Conservation (phyloP, 2,113 vertebrate species). For the Zapus hudsonius region DNA sequence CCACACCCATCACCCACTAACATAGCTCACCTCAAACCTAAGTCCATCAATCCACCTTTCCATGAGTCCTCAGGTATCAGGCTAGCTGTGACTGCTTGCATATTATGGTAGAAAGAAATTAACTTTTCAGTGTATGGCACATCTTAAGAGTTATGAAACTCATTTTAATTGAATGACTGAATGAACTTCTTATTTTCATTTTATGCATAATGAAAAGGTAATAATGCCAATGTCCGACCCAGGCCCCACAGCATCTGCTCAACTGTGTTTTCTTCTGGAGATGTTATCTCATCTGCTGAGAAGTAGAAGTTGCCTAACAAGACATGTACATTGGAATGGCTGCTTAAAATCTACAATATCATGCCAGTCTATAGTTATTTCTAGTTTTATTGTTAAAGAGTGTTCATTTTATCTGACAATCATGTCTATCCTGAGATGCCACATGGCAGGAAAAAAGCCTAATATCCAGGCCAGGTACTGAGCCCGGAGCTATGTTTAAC, state of each 20-base stretch:
- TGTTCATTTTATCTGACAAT: not conserved
- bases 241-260: not conserved
- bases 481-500: slow-evolving; percentile 15
- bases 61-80: not conserved
- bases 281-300: slow-evolving; percentile 40
- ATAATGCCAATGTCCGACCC: not conserved
- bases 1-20: too few relatives aligned
- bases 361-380: not conserved
- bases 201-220: not conserved
- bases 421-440: not conserved
- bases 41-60: not conserved
- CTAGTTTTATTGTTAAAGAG: slow-evolving; percentile 40
- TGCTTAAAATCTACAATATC: not conserved
- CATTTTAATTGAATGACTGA: not conserved
- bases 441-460: too few relatives aligned
- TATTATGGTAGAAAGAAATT: not conserved
- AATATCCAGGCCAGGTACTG: slow-evolving; percentile 1
- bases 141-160: not conserved
- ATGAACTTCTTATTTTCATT: not conserved
- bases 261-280: not conserved
- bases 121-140: not conserved
- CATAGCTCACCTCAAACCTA: too few relatives aligned
- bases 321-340: not conserved
- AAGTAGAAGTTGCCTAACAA: not conserved
- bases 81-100: not conserved